Percentiles rank a stretch among this genome's conserved stretches.
phyloP scores from a whole-genome alignment of 2,113 vertebrate genomes.

The Oncorhynchus nerka region DNA sequence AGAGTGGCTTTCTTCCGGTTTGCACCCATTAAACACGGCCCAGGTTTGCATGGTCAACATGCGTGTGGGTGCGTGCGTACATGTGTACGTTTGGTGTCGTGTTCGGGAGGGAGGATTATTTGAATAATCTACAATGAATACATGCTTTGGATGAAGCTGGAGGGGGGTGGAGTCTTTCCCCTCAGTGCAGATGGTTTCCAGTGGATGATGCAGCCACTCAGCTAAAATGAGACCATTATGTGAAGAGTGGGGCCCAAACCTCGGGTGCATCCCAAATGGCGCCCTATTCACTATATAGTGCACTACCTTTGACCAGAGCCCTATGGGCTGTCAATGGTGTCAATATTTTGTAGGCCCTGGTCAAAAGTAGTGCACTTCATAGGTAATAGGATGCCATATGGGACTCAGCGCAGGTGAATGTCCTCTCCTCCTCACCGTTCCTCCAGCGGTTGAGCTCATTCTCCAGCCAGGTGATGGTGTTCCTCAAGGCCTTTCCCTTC shows the following conservation, averaged over 20 bases:
- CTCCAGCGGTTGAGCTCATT: conserved; percentile 97
- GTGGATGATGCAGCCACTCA: too few relatives aligned
- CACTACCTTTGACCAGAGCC: background rate
- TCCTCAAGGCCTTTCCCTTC: conserved; percentile 89
- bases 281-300: background rate
- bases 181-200: background rate
- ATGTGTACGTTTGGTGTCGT: background rate
- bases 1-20: too few relatives aligned
- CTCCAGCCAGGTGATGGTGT: conserved; percentile 93
- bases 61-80: background rate
- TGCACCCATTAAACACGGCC: too few relatives aligned
- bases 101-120: background rate
- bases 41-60: too few relatives aligned
- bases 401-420: too few relatives aligned
- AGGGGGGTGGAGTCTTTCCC: background rate
- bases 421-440: conserved; percentile 76
- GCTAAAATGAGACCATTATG: background rate
- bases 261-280: background rate
- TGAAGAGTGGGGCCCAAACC: background rate
- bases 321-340: too few relatives aligned
- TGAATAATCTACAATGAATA: background rate
- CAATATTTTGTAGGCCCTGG: too few relatives aligned
- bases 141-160: background rate
- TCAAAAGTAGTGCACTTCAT: too few relatives aligned
- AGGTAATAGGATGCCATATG: too few relatives aligned